Evolutionary conservation across 2,888 invertebrate genomes (phyloP).

Genomic region (Lobophora halterata): DNA sequence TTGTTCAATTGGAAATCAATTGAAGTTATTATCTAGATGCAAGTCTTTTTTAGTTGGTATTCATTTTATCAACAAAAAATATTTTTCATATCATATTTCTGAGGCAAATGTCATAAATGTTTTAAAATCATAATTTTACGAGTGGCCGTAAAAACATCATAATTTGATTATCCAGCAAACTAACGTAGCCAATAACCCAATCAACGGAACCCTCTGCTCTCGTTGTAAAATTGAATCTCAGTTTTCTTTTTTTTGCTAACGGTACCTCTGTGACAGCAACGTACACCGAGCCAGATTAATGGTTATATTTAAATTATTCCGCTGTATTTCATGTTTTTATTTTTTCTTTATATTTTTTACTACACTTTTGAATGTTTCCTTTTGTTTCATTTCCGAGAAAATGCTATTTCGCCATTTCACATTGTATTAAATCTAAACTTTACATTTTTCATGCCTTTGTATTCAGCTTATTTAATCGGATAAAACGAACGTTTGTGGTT

Average conservation of each 20-base stretch:
- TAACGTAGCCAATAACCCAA: not conserved
- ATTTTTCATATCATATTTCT: no score
- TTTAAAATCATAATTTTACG: no score
- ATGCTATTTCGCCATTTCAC: constrained; percentile 43
- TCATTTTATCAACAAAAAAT: no score
- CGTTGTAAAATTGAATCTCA: constrained; percentile 16
- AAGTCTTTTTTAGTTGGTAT: no score
- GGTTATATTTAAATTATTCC: constrained; percentile 76
- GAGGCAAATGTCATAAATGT: no score
- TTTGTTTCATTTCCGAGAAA: constrained; percentile 36
- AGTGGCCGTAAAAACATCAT: constrained; percentile 10
- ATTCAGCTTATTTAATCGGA: no score
- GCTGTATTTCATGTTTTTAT: constrained; percentile 54
- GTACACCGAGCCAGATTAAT: constrained; percentile 72
- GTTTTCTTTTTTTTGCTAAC: constrained; percentile 43
- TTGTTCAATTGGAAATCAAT: no score
- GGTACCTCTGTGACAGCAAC: constrained; percentile 58
- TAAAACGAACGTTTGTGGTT: no score
- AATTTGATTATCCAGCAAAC: not conserved
- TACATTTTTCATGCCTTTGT: constrained; percentile 63
- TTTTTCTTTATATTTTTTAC: constrained; percentile 48
- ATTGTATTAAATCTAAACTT: constrained; percentile 50
- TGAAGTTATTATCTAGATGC: no score
- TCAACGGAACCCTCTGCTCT: not conserved
- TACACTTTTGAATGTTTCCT: constrained; percentile 42